Evolutionary conservation across 2,888 invertebrate genomes (phyloP).

Genomic region (Sceliomorpha sp.): DNA sequence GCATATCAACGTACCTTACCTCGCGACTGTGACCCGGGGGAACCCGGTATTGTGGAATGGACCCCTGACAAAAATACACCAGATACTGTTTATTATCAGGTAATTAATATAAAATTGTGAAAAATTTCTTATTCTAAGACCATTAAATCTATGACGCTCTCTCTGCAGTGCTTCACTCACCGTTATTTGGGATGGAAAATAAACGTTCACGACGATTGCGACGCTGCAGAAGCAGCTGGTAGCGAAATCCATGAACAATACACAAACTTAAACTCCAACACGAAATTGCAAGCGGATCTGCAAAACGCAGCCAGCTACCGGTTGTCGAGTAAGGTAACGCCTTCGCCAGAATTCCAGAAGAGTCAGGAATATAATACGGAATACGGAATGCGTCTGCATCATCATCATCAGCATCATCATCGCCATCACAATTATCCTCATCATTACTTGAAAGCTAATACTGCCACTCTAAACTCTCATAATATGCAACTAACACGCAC

Average conservation of each 20-base stretch:
- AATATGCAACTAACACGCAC: slow-evolving; percentile 56
- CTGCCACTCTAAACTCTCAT: slow-evolving; percentile 35
- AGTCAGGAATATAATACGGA: slow-evolving; percentile 64
- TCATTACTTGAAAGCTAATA: slow-evolving; percentile 57
- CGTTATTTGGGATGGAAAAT: slow-evolving; percentile 98
- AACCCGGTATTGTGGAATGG: slow-evolving; percentile 93
- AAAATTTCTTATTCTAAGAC: background rate
- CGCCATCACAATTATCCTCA: slow-evolving; percentile 50
- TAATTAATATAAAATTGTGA: background rate
- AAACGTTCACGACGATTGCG: slow-evolving; percentile 92
- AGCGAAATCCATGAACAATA: slow-evolving; percentile 83
- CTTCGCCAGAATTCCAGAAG: slow-evolving; percentile 71
- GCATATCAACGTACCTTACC: slow-evolving; percentile 92
- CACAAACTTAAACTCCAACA: slow-evolving; percentile 79
- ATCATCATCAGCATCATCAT: slow-evolving; percentile 60
- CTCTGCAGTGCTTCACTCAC: slow-evolving; percentile 92
- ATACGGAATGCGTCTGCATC: slow-evolving; percentile 62
- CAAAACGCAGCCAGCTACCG: slow-evolving; percentile 70
- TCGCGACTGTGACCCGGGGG: slow-evolving; percentile 90
- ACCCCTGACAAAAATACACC: slow-evolving; percentile 92
- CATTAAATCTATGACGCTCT: background rate
- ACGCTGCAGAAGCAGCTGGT: slow-evolving; percentile 81
- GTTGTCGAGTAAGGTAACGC: slow-evolving; percentile 76
- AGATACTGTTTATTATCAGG: slow-evolving; percentile 94
- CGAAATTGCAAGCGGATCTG: slow-evolving; percentile 73